These are phyloP conservation scores for Eueides isabella DNA, from an alignment of 1,140 invertebrate genomes.

Conservation along the genomic window DNA sequence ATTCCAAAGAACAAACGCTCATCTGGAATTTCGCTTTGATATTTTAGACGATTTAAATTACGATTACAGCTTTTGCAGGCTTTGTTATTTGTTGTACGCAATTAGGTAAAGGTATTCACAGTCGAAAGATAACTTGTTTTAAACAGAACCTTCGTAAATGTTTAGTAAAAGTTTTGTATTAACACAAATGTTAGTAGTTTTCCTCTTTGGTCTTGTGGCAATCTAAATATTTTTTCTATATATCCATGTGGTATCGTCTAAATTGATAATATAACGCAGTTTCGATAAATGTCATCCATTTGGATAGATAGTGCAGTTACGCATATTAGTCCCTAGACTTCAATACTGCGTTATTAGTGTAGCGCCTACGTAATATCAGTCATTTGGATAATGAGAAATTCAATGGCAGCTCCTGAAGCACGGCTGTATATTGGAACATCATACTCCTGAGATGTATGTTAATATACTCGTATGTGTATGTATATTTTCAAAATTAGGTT, in stretches of 20 bases:
- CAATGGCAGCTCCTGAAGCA: neutral
- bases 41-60: constrained; percentile 17
- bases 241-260: too few species aligned
- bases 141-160: neutral
- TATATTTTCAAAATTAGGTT: too few species aligned
- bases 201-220: too few species aligned
- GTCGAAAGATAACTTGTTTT: neutral
- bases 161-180: neutral
- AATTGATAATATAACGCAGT: too few species aligned
- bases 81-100: constrained; percentile 13
- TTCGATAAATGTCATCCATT: too few species aligned
- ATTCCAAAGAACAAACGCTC: constrained; percentile 13
- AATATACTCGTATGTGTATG: too few species aligned
- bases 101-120: neutral
- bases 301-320: neutral
- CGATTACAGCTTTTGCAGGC: constrained; percentile 14
- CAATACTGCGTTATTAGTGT: neutral
- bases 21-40: constrained; percentile 19
- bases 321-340: neutral
- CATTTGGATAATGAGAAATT: constrained; percentile 1
- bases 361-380: neutral
- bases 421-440: neutral
- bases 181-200: too few species aligned
- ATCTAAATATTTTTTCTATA: too few species aligned
- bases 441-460: neutral